These are phyloP conservation scores for Ptychochromis oligacanthus DNA, from an alignment of 2,113 vertebrate species.

Conservation along the genomic window DNA sequence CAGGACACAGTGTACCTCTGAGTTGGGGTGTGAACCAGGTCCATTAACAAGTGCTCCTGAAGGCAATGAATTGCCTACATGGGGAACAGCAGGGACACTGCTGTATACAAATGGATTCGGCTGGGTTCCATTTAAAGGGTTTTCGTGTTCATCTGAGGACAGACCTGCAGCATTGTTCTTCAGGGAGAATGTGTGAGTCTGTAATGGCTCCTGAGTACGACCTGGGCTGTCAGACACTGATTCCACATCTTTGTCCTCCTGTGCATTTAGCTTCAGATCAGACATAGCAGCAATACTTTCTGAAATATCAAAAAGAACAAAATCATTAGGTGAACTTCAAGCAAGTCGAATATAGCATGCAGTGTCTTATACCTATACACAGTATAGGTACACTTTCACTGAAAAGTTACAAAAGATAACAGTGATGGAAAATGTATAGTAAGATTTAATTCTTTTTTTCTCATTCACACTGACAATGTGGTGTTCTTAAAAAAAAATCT, in stretches of 20 bases:
- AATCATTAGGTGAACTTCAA: slow-evolving; percentile 25
- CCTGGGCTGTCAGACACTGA: slow-evolving; percentile 82
- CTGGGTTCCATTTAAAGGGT: slow-evolving; percentile 97
- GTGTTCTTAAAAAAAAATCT: slow-evolving; percentile 27
- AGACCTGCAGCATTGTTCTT: slow-evolving; percentile 85
- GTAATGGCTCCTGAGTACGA: slow-evolving; percentile 84
- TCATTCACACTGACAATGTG: slow-evolving; percentile 35
- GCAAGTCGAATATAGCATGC: neutral
- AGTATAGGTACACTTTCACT: too few relatives aligned
- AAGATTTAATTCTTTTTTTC: slow-evolving; percentile 17
- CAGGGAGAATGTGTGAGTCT: slow-evolving; percentile 83
- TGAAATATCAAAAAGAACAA: slow-evolving; percentile 63
- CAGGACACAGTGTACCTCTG: slow-evolving; percentile 89
- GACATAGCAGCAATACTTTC: slow-evolving; percentile 78
- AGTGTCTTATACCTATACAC: neutral
- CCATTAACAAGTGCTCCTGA: slow-evolving; percentile 95
- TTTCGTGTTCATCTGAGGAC: slow-evolving; percentile 89
- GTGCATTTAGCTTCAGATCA: slow-evolving; percentile 86
- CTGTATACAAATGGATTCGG: slow-evolving; percentile 89
- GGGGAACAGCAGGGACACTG: slow-evolving; percentile 90
- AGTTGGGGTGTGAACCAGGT: slow-evolving; percentile 94
- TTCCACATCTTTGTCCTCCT: slow-evolving; percentile 85
- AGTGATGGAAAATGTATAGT: slow-evolving; percentile 29
- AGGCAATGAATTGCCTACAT: slow-evolving; percentile 88
- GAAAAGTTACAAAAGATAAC: neutral